Percentiles rank a stretch among this genome's conserved stretches.
Evolutionary conservation across 1,140 invertebrate species (phyloP).

Genomic region (Drusus annulatus): DNA sequence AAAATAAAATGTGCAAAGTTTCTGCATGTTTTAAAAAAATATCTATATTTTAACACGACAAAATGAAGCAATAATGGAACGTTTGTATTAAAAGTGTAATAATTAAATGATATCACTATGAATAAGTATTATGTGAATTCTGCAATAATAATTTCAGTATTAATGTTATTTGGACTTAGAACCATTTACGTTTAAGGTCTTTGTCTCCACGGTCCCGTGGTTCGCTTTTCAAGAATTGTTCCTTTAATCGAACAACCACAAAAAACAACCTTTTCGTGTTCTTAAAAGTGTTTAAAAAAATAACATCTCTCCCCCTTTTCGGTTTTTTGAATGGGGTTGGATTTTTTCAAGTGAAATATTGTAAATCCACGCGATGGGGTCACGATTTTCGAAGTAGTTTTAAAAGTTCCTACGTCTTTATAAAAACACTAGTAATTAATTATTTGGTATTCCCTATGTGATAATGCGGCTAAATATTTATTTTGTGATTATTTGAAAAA

Average conservation of each 20-base stretch:
- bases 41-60: neutral
- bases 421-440: slow-evolving; percentile 9
- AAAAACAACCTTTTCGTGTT: no score
- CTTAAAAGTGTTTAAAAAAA: no score
- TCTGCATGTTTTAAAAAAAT: no score
- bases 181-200: neutral
- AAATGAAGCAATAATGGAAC: neutral
- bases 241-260: no score
- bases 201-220: neutral
- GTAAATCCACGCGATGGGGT: neutral
- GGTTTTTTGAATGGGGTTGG: no score
- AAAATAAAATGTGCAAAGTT: neutral
- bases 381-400: slow-evolving; percentile 8
- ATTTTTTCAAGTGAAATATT: no score
- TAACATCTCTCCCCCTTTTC: no score
- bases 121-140: slow-evolving; percentile 20
- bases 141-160: slow-evolving; percentile 17
- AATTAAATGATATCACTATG: slow-evolving; percentile 7
- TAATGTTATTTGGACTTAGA: slow-evolving; percentile 8
- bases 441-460: slow-evolving; percentile 6
- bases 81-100: slow-evolving; percentile 16
- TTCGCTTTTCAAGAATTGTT: no score
- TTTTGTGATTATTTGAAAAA: neutral
- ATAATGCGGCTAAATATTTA: slow-evolving; percentile 13
- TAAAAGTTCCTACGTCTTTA: slow-evolving; percentile 25